Evolutionary conservation across 1,140 invertebrate genomes (phyloP).

Genomic region (Centruroides sculpturatus): DNA sequence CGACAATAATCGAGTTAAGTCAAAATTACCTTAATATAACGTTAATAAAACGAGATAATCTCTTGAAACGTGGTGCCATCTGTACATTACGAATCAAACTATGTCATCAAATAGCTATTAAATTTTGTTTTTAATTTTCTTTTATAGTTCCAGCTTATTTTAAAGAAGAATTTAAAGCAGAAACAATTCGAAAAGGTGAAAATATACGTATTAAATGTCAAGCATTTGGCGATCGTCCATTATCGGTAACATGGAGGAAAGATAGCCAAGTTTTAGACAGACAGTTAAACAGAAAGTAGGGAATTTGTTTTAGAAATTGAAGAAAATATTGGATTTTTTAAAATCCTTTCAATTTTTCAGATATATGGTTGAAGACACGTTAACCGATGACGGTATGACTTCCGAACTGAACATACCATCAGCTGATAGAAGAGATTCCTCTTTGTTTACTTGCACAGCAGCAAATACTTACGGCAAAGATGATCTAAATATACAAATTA

Average conservation of each 20-base stretch:
- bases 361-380: constrained; percentile 15
- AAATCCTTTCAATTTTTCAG: not conserved
- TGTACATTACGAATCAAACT: no score
- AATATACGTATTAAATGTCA: constrained; percentile 30
- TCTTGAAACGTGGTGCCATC: no score
- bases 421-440: constrained; percentile 58
- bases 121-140: constrained; percentile 2
- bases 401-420: constrained; percentile 24
- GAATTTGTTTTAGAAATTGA: no score
- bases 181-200: constrained; percentile 20
- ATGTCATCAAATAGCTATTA: not conserved
- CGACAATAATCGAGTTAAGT: not conserved
- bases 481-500: constrained; percentile 88
- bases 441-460: constrained; percentile 84
- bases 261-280: constrained; percentile 16
- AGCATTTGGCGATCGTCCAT: constrained; percentile 32
- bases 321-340: not conserved
- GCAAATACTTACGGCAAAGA: constrained; percentile 90
- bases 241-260: constrained; percentile 28
- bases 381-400: constrained; percentile 15
- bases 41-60: no score
- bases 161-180: constrained; percentile 15
- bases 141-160: constrained; percentile 20
- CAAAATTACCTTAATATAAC: no score
- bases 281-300: constrained; percentile 10